Base-by-base conservation (phyloP, 2,888 invertebrate species). In the Notodonta dromedarius region DNA sequence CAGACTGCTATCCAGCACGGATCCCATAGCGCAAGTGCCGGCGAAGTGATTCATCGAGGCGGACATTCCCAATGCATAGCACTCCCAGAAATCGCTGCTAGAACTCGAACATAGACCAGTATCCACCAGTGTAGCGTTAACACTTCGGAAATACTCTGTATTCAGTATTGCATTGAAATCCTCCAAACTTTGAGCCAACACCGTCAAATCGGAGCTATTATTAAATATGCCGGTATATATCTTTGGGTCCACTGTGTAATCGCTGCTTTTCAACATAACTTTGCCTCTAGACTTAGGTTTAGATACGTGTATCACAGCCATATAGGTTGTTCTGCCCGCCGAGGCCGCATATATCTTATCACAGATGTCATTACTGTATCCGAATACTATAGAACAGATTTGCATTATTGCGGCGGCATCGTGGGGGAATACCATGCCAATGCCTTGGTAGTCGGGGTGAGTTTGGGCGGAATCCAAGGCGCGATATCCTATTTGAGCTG, bases 21-120 rank as follows among this genome's bases (percentile, higher is more conserved):
- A 94, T 0, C 96, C 96, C 96, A 97, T 96, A 78, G 96, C 96
- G 59, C 95, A 95, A 0, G 96, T 96, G 0, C 96, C 95, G 0
- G 94, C 89, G 0, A 95, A 96, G 83, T 96, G 96, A 76, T 96
- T 96, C 60, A 96, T 95, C 0, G 96, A 96, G 52, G 94, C 93
- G 0, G 79, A 95, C 96, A 77, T 67, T 24, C 59, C 62, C 4
- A 63, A 53, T 0, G 66, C 63, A 48, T 77, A 79, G 48, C 80
- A 83, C 24, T 62, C 59, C 73, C 69, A 80, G 59, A 66, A 78
- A 0, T 57, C 55, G 13, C 12, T 48, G 12, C 7, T 42, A 0
- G 57, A 9, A 9, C 59, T 42, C 0, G 53, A 54, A 48, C 84
- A 83, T 0, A 80, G 59, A 4, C 68, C 67, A 0, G 78, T 50